Evolutionary conservation across 2,888 invertebrate genomes (phyloP), one percentile per base, ranked within the genome.

Genomic region (Acronicta alni): DNA sequence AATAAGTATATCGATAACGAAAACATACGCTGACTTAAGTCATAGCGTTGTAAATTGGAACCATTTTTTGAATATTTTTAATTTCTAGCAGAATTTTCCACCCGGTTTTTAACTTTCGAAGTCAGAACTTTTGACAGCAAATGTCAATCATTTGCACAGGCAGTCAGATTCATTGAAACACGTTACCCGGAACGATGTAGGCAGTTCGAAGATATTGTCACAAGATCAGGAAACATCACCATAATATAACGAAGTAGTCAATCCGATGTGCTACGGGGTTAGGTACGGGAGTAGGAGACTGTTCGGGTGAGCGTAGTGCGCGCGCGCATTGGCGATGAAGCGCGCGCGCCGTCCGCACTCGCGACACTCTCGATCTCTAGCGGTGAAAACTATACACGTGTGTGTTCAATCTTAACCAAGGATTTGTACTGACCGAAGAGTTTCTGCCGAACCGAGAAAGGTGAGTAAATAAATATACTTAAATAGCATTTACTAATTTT

Each of bases 301-400:
- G 67, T 44, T 37, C 54, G 67, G 74, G 70, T 70, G 65, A 41
- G 26, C 49, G 51, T 44, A 48, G 23, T 43, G 66, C 72, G 78
- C 74, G 23, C 37, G 79, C 85, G 83, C 90, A 91, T 90, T 90
- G 84, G 70, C 69, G 66, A 67, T 72, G 72, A 67, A 78, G 78
- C 87, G 85, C 83, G 83, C 85, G 88, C 85, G 86, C 77, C 75
- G 81, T 63, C 77, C 75, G 75, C 85, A 82, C 84, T 75, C 80
- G 70, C 77, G 77, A 61, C 75, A 82, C 84, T 85, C 81, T 85
- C 86, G 77, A 57, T 79, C 76, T 82, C 80, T 77, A 61, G 63
- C 64, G 65, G 65, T 80, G 80, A 81, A 80, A 81, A 80, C 67
- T 70, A 64, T 58, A 72, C 73, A 70, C 70, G 80, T 84, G 86